A percentile compares a stretch with the other conserved stretches of the same genome.
These are phyloP conservation scores for Danio jaintianensis DNA, from an alignment of 2,797 vertebrate species.

Conservation along the genomic window DNA sequence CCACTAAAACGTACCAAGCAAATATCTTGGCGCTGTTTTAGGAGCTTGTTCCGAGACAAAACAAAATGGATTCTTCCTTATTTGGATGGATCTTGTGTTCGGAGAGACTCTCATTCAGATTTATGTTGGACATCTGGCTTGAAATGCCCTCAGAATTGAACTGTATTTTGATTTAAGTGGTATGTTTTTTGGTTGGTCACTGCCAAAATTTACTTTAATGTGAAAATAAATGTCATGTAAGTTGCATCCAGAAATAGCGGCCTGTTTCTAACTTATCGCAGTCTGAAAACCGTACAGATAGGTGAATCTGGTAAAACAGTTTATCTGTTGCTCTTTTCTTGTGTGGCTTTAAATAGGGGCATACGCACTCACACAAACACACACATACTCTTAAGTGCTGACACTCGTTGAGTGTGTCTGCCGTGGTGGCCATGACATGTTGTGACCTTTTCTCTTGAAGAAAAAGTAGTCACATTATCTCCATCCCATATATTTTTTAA, in stretches of 20 bases:
- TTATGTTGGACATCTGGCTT: conserved; percentile 54
- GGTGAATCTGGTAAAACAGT: conserved; percentile 32
- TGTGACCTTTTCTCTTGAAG: conserved; percentile 29
- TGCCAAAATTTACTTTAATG: neutral
- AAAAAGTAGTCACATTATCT: conserved; percentile 57
- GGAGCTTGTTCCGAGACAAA: conserved; percentile 61
- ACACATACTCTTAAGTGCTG: conserved; percentile 51
- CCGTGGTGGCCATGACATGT: conserved; percentile 40
- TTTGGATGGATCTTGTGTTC: conserved; percentile 66
- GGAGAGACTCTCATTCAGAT: conserved; percentile 58
- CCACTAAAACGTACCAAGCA: conserved; percentile 73
- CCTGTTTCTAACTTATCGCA: conserved; percentile 30
- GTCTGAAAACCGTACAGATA: conserved; percentile 32
- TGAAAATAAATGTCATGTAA: neutral
- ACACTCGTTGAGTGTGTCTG: conserved; percentile 63
- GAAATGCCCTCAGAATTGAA: conserved; percentile 48
- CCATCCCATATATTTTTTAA: conserved; percentile 54
- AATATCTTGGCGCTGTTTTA: conserved; percentile 70
- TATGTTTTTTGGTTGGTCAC: neutral
- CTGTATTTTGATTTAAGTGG: conserved; percentile 15
- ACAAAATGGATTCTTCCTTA: conserved; percentile 70
- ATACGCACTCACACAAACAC: conserved; percentile 58
- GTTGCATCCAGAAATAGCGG: conserved; percentile 9
- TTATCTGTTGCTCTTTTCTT: conserved; percentile 62
- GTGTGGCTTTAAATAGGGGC: conserved; percentile 65